Evolutionary conservation across 2,113 vertebrate genomes (phyloP).

Genomic region (Tonatia bakeri): DNA sequence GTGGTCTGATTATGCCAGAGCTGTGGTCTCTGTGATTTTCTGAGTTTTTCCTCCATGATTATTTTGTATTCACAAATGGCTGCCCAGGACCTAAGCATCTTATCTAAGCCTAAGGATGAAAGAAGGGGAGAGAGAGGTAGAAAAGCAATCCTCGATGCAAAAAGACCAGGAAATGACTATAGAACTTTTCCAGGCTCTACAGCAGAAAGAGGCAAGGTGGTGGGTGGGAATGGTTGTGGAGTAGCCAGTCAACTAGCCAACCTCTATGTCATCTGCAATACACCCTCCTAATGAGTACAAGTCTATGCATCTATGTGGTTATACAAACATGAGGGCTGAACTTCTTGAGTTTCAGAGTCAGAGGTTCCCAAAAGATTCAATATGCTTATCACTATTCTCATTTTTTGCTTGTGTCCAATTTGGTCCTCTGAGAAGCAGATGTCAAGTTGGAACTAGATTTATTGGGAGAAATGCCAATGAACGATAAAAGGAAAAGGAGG

Average conservation of each 20-base stretch:
- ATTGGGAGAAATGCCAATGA: no score
- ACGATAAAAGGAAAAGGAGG: not conserved
- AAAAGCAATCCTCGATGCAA: not conserved
- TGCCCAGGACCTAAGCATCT: not conserved
- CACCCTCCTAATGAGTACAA: not conserved
- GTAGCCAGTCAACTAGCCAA: not conserved
- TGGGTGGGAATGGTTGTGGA: not conserved
- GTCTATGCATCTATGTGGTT: not conserved
- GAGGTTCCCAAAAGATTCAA: not conserved
- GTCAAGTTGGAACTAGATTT: not conserved
- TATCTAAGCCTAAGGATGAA: not conserved
- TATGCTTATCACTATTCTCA: not conserved
- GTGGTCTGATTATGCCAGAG: not conserved
- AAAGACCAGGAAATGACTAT: not conserved
- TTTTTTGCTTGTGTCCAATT: not conserved
- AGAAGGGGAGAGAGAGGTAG: no score
- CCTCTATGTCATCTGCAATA: not conserved
- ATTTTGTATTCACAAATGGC: accelerated
- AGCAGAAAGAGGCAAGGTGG: not conserved
- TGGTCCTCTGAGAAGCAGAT: not conserved
- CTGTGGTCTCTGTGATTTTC: not conserved
- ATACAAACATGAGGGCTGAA: not conserved
- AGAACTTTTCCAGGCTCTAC: not conserved
- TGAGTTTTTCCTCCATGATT: not conserved
- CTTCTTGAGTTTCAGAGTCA: not conserved